A percentile compares a stretch with the other conserved stretches of the same genome.
Evolutionary conservation across 2,113 vertebrate genomes (phyloP).

Genomic region (Trematocara zebra): DNA sequence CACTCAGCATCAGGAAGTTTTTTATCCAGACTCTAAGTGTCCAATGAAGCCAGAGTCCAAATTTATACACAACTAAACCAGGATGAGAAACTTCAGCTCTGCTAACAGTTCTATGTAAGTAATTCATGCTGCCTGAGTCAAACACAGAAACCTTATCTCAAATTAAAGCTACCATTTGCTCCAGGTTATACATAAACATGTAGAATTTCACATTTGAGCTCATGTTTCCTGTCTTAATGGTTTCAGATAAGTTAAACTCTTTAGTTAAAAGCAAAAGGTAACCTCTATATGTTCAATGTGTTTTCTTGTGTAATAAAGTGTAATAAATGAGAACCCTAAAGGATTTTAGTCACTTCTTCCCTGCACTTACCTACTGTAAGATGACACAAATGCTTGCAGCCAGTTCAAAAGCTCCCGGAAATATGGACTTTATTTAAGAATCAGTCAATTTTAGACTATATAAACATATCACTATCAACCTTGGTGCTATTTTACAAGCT

Average conservation of each 20-base stretch:
- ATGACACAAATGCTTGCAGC: not conserved
- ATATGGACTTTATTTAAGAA: slow-evolving; percentile 30
- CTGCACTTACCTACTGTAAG: not conserved
- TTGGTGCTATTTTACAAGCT: not conserved
- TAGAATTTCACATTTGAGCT: not conserved
- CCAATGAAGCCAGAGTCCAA: not conserved
- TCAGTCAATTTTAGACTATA: not conserved
- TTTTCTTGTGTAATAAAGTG: not conserved
- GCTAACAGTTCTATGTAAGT: too few relatives aligned
- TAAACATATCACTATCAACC: not conserved
- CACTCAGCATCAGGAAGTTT: not conserved
- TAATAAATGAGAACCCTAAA: not conserved
- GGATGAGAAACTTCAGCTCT: not conserved
- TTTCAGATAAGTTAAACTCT: not conserved
- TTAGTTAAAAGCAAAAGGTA: not conserved
- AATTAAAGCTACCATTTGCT: not conserved
- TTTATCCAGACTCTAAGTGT: not conserved
- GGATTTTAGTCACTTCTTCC: not conserved
- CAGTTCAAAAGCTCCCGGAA: not conserved
- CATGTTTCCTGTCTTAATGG: not conserved
- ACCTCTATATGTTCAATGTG: not conserved
- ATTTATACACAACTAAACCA: not conserved
- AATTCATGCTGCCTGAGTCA: not conserved
- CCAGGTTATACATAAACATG: not conserved
- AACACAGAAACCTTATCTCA: not conserved